A percentile compares a stretch with the other conserved stretches of the same genome.
Evolutionary conservation across 2,888 invertebrate species (phyloP).

Genomic region (Eurois occulta): DNA sequence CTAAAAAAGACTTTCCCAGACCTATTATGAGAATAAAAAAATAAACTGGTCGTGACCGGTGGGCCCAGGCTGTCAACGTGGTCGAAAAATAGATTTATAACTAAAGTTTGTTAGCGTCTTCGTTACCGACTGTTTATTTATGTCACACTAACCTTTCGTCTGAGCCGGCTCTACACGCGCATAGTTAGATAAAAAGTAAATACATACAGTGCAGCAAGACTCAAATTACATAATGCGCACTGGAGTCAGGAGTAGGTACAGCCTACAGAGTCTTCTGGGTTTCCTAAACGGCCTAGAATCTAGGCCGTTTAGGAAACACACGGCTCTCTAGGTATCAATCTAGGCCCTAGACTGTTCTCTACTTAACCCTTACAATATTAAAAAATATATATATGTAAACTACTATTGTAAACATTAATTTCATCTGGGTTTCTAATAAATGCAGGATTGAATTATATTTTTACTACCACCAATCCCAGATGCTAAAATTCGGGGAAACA

Average conservation of each 20-base stretch:
- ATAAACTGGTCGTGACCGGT: conserved; percentile 32
- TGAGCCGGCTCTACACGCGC: conserved; percentile 5
- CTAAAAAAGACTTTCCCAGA: too few relatives aligned
- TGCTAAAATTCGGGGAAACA: neutral
- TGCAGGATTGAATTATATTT: neutral
- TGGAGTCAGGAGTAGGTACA: conserved; percentile 7
- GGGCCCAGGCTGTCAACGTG: conserved; percentile 1
- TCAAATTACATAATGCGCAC: conserved; percentile 19
- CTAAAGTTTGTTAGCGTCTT: conserved; percentile 14
- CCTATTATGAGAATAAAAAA: neutral
- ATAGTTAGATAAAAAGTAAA: conserved; percentile 6
- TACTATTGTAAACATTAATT: neutral
- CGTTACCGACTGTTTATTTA: conserved; percentile 40
- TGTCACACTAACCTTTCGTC: conserved; percentile 45
- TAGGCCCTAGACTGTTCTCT: too few relatives aligned
- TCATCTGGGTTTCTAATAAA: neutral
- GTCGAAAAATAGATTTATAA: conserved; percentile 20
- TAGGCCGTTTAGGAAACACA: too few relatives aligned
- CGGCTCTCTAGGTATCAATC: too few relatives aligned
- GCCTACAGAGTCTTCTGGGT: neutral
- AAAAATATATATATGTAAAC: neutral
- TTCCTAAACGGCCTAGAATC: conserved; percentile 8
- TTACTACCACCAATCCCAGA: neutral
- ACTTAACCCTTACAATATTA: too few relatives aligned
- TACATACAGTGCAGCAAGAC: conserved; percentile 10